Percentiles rank a stretch among this genome's conserved stretches.
Evolutionary conservation across 2,797 vertebrate species (phyloP).

Genomic region (Ciconia nigra): DNA sequence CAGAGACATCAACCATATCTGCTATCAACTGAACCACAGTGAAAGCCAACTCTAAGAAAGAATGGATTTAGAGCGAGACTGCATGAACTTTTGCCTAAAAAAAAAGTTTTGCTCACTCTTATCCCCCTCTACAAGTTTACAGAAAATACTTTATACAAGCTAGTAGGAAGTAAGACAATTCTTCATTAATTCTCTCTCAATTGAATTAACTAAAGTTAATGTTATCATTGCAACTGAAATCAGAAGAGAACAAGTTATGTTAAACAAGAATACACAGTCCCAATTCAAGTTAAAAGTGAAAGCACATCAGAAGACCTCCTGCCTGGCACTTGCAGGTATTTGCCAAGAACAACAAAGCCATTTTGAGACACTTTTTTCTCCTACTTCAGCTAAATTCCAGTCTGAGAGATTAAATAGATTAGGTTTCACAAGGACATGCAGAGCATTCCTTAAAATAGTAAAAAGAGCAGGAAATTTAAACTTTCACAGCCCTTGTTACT

Average conservation of each 20-base stretch:
- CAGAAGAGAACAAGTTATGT: neutral
- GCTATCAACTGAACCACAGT: neutral
- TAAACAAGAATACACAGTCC: neutral
- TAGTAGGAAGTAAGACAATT: neutral
- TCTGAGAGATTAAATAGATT: neutral
- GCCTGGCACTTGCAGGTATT: neutral
- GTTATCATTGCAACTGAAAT: neutral
- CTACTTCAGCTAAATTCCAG: neutral
- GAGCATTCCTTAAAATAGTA: neutral
- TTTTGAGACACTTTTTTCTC: neutral
- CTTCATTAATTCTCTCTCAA: neutral
- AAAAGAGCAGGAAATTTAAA: neutral
- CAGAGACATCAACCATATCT: neutral
- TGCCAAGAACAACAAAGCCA: neutral
- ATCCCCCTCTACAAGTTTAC: neutral
- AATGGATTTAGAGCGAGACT: neutral
- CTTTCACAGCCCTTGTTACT: neutral
- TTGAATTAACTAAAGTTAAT: neutral
- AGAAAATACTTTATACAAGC: neutral
- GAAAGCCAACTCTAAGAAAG: neutral
- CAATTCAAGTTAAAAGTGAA: neutral
- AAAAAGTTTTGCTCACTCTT: neutral
- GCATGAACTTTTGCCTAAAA: neutral
- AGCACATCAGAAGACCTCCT: neutral
- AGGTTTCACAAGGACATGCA: neutral